Conservation (phyloP, 2,888 invertebrate species). For the Disparrhopalites patrizii region DNA sequence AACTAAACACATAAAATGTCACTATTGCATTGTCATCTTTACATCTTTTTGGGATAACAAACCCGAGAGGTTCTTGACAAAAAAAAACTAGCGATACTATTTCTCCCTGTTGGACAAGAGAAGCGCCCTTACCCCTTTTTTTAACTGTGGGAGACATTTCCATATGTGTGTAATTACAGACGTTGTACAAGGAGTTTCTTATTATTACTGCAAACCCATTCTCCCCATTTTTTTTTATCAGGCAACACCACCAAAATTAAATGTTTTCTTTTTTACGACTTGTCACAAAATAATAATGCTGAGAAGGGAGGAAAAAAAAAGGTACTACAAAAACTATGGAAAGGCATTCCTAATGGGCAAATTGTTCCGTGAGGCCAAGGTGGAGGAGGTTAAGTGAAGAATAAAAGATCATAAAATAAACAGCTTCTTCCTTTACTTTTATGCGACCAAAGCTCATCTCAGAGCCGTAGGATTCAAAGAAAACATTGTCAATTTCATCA, state of each 20-base stretch:
- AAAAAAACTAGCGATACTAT: not conserved
- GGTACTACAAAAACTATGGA: too few relatives aligned
- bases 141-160: too few relatives aligned
- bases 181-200: too few relatives aligned
- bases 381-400: too few relatives aligned
- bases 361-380: constrained; percentile 11
- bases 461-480: too few relatives aligned
- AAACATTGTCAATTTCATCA: too few relatives aligned
- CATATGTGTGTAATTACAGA: too few relatives aligned
- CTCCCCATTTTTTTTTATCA: not conserved
- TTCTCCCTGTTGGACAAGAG: not conserved
- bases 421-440: not conserved
- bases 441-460: not conserved
- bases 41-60: constrained; percentile 5
- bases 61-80: not conserved
- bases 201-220: too few relatives aligned
- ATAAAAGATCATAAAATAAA: constrained; percentile 17
- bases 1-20: not conserved
- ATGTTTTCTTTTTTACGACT: not conserved
- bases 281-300: constrained; percentile 6
- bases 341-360: not conserved
- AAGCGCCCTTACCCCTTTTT: too few relatives aligned
- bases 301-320: not conserved
- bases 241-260: not conserved
- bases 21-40: not conserved